A percentile compares a stretch with the other conserved stretches of the same genome.
Conservation (phyloP, 2,113 vertebrate species). For the Chaetodon auriga region DNA sequence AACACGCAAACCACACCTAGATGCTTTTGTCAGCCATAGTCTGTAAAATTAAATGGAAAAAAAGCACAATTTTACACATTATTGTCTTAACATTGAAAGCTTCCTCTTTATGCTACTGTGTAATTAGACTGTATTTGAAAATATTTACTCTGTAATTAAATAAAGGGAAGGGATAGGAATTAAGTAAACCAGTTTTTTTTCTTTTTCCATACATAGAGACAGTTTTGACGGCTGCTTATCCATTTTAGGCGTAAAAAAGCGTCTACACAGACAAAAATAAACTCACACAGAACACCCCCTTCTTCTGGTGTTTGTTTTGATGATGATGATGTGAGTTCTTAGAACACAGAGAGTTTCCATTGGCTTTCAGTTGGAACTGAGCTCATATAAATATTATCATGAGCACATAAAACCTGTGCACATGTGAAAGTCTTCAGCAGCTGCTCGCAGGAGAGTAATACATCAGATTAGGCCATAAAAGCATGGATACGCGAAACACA, state of each 20-base stretch:
- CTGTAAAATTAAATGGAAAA: neutral
- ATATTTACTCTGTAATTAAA: conserved; percentile 36
- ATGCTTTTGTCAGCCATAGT: neutral
- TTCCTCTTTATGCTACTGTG: neutral
- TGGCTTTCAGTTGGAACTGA: conserved; percentile 25
- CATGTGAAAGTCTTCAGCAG: conserved; percentile 61
- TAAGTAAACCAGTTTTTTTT: neutral
- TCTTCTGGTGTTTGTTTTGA: conserved; percentile 40
- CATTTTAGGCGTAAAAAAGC: neutral
- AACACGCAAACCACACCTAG: conserved; percentile 3
- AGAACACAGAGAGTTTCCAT: conserved; percentile 47
- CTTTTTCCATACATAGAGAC: neutral
- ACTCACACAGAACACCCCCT: conserved; percentile 1
- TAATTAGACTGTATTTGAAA: conserved; percentile 31
- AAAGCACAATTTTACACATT: neutral
- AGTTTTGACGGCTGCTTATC: conserved; percentile 25
- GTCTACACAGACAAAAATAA: conserved; percentile 31
- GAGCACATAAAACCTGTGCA: conserved; percentile 42
- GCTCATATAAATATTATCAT: conserved; percentile 64
- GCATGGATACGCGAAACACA: neutral
- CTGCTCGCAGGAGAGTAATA: conserved; percentile 48
- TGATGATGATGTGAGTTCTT: conserved; percentile 2
- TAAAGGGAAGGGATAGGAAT: neutral
- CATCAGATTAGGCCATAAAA: conserved; percentile 41
- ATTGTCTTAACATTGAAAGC: conserved; percentile 9